These are phyloP conservation scores for Agrypnia vestita DNA, from an alignment of 1,140 invertebrate genomes.

Conservation along the genomic window DNA sequence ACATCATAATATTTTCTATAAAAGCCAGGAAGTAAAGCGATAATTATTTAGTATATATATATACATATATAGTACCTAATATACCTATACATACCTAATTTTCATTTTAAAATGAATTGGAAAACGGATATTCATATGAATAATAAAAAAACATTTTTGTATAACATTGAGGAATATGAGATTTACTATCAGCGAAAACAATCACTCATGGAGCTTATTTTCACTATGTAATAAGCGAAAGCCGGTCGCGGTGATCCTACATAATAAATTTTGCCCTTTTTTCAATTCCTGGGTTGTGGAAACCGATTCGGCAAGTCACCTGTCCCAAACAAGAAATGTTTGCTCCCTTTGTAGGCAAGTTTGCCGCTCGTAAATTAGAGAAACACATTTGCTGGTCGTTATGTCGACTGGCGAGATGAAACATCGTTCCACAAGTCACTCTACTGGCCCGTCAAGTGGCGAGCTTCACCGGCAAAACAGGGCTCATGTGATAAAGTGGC, in stretches of 20 bases:
- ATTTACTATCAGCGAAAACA: no score
- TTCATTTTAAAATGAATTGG: no score
- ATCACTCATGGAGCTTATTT: no score
- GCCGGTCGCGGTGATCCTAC: neutral
- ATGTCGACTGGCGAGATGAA: slow-evolving; percentile 47
- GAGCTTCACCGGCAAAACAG: neutral
- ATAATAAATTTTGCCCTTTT: slow-evolving; percentile 13
- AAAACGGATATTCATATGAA: no score
- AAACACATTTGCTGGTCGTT: slow-evolving; percentile 52
- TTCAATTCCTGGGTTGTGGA: slow-evolving; percentile 33
- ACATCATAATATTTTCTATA: no score
- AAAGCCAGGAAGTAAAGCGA: no score
- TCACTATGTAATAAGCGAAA: no score
- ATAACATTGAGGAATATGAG: no score
- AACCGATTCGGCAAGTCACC: slow-evolving; percentile 30
- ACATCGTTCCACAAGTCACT: slow-evolving; percentile 43
- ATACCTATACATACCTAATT: no score
- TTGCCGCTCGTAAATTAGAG: slow-evolving; percentile 47
- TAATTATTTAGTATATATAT: no score
- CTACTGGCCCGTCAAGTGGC: neutral
- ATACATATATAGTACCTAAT: no score
- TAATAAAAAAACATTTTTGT: no score
- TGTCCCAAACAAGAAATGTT: slow-evolving; percentile 44
- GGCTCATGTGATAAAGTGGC: neutral
- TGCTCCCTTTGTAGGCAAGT: slow-evolving; percentile 34